Percentiles rank a stretch among this genome's conserved stretches.
Evolutionary conservation across 2,113 vertebrate species (phyloP).

Genomic region (Notarius lentiginosus): DNA sequence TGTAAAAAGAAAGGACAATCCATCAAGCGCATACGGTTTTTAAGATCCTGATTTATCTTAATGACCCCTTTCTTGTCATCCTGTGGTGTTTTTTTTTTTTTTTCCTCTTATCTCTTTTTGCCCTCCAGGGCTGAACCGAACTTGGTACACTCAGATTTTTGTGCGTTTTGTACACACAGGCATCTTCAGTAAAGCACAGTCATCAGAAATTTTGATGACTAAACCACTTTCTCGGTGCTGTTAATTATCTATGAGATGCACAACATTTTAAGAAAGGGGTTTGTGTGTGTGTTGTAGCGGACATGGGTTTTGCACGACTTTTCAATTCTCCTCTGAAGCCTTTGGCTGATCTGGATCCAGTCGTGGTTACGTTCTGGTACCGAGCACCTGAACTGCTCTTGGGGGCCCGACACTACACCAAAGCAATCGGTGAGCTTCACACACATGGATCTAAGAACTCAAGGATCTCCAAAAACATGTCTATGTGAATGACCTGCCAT

Average conservation of each 20-base stretch:
- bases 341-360: constrained; percentile 87
- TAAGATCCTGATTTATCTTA: not conserved
- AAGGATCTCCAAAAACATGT: not conserved
- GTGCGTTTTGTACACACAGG: not conserved
- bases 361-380: constrained; percentile 92
- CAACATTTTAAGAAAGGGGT: not conserved
- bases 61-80: not conserved
- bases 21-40: not conserved
- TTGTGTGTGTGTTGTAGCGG: constrained; percentile 68
- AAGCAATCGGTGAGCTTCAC: constrained; percentile 89
- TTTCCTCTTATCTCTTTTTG: not conserved
- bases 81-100: not conserved
- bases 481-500: not conserved
- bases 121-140: no score
- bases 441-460: not conserved
- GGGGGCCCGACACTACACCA: constrained; percentile 97
- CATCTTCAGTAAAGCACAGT: not conserved
- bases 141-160: not conserved
- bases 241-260: not conserved
- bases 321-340: constrained; percentile 91
- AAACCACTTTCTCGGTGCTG: not conserved
- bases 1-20: not conserved
- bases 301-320: constrained; percentile 90
- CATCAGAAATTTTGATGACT: not conserved
- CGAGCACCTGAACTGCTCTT: constrained; percentile 90